Conservation (phyloP, 2,113 vertebrate genomes). For the Fukomys damarensis region DNA sequence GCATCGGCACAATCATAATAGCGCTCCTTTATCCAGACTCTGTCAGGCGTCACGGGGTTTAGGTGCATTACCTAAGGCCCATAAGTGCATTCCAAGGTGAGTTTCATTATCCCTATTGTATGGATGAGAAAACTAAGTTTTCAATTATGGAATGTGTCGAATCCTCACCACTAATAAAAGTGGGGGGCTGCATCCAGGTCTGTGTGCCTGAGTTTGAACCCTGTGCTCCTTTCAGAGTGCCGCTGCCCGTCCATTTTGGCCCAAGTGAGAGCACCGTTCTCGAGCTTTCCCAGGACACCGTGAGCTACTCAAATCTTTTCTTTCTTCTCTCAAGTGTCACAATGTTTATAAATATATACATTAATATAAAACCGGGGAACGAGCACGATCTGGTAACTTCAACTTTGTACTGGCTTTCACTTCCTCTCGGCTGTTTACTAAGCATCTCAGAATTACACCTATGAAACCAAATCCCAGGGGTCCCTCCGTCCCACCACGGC, state of each 20-base stretch:
- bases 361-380: background rate
- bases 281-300: background rate
- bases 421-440: background rate
- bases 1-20: background rate
- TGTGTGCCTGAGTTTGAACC: background rate
- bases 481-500: background rate
- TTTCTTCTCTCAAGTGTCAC: background rate
- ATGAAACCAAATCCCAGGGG: background rate
- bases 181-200: background rate
- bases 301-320: background rate
- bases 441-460: background rate
- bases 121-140: background rate
- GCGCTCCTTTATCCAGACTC: background rate
- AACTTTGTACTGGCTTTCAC: background rate
- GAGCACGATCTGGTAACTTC: background rate
- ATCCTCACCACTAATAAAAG: background rate
- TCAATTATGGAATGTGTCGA: background rate
- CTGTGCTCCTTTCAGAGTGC: background rate
- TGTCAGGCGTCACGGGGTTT: background rate
- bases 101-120: constrained; percentile 4
- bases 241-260: background rate
- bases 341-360: background rate
- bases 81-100: background rate
- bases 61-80: background rate
- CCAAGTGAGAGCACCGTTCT: background rate